Evolutionary conservation across 2,888 invertebrate genomes (phyloP).

Genomic region (Perizoma flavofasciatum): DNA sequence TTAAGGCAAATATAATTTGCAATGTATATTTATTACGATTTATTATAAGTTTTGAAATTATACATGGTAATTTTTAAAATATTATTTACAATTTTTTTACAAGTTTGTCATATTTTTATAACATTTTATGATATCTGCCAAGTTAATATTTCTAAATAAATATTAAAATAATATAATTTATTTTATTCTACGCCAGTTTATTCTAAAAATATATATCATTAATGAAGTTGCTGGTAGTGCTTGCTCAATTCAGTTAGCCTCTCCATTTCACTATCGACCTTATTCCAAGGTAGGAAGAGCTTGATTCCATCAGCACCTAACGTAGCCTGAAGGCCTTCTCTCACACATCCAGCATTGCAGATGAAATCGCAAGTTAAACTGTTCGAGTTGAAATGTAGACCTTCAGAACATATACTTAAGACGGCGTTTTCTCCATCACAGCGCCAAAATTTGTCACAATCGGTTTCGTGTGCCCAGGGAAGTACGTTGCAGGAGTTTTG

Average conservation of each 20-base stretch:
- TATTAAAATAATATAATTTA: no score
- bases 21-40: slow-evolving; percentile 31
- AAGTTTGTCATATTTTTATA: no score
- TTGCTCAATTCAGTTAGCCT: slow-evolving; percentile 7
- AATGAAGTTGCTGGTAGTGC: no score
- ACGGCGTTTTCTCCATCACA: slow-evolving; percentile 54
- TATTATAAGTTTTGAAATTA: slow-evolving; percentile 16
- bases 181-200: no score
- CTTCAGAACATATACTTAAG: slow-evolving; percentile 60
- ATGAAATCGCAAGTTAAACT: slow-evolving; percentile 65
- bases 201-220: no score
- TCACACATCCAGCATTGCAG: slow-evolving; percentile 59
- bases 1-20: slow-evolving; percentile 31
- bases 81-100: no score
- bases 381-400: slow-evolving; percentile 64
- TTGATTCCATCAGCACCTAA: slow-evolving; percentile 49
- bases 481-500: slow-evolving; percentile 54
- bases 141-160: no score
- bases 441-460: slow-evolving; percentile 71
- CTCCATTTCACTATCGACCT: slow-evolving; percentile 39
- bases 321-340: slow-evolving; percentile 46
- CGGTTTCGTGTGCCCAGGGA: slow-evolving; percentile 65
- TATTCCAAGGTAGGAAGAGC: slow-evolving; percentile 59
- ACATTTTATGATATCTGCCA: no score
- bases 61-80: no score